Conservation (phyloP, 2,888 invertebrate genomes). For the Apodemia hepburni region DNA sequence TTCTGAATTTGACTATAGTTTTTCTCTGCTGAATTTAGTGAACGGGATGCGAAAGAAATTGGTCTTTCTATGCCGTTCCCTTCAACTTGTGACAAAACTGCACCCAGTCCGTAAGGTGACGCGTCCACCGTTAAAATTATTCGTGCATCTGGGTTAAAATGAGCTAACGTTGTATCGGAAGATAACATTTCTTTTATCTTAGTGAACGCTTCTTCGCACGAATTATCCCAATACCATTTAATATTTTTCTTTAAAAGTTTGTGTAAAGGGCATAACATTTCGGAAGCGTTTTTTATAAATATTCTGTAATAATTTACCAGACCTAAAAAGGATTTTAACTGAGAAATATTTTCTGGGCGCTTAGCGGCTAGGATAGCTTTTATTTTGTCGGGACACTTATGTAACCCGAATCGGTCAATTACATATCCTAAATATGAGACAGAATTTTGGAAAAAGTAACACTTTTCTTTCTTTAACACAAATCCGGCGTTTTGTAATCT, state of each 20-base stretch:
- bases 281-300: slow-evolving; percentile 36
- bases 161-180: slow-evolving; percentile 11
- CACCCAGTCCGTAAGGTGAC: background rate
- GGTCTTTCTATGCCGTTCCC: slow-evolving; percentile 23
- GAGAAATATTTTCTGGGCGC: slow-evolving; percentile 21
- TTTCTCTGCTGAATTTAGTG: slow-evolving; percentile 25
- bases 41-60: slow-evolving; percentile 32
- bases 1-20: too few species aligned
- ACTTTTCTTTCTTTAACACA: too few species aligned
- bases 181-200: slow-evolving; percentile 3
- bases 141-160: too few species aligned
- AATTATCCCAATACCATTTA: too few species aligned
- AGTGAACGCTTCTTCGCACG: slow-evolving; percentile 16
- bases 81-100: slow-evolving; percentile 3
- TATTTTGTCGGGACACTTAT: slow-evolving; percentile 26
- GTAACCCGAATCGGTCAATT: slow-evolving; percentile 24
- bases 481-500: too few species aligned
- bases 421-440: background rate
- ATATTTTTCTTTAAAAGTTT: background rate
- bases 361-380: slow-evolving; percentile 19
- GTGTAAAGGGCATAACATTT: slow-evolving; percentile 22
- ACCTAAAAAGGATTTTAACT: slow-evolving; percentile 36
- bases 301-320: slow-evolving; percentile 45
- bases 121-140: slow-evolving; percentile 24
- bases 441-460: too few species aligned